phyloP scores from a whole-genome alignment of 2,888 invertebrate genomes.

The Reticulitermes lucifugus region DNA sequence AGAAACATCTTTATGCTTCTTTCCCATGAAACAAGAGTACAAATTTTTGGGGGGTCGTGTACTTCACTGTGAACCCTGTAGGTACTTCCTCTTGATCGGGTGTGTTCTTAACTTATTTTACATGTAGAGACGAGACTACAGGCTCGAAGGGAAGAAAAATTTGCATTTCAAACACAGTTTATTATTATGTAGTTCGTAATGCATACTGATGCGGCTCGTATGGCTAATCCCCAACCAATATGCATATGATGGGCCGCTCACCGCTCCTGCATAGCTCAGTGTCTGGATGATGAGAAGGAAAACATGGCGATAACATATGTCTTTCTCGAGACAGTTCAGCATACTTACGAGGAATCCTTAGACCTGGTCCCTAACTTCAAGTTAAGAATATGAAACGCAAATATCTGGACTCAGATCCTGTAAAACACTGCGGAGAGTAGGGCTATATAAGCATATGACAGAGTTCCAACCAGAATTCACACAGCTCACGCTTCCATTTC shows the following conservation, averaged over 20 bases:
- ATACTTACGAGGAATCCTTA: too few relatives aligned
- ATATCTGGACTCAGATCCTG: too few relatives aligned
- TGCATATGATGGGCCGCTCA: conserved; percentile 30
- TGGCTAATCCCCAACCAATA: conserved; percentile 31
- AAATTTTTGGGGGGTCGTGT: background rate
- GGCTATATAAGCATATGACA: too few relatives aligned
- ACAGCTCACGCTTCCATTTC: too few relatives aligned
- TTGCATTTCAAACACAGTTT: conserved; percentile 52
- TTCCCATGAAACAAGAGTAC: too few relatives aligned
- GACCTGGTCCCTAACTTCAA: too few relatives aligned
- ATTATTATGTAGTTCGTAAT: conserved; percentile 52
- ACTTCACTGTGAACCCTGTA: background rate
- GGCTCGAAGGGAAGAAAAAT: conserved; percentile 47
- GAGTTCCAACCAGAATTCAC: too few relatives aligned
- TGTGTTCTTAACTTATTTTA: conserved; percentile 48
- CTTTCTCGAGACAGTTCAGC: background rate
- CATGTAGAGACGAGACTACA: conserved; percentile 36
- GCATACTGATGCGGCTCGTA: conserved; percentile 50
- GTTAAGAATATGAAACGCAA: too few relatives aligned
- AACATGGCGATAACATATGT: background rate
- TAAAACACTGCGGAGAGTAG: too few relatives aligned
- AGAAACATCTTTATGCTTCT: too few relatives aligned
- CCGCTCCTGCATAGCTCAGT: background rate
- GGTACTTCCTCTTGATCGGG: conserved; percentile 43
- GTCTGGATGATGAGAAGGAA: background rate